Conservation (phyloP, 1,140 invertebrate genomes). For the Galendromus occidentalis region DNA sequence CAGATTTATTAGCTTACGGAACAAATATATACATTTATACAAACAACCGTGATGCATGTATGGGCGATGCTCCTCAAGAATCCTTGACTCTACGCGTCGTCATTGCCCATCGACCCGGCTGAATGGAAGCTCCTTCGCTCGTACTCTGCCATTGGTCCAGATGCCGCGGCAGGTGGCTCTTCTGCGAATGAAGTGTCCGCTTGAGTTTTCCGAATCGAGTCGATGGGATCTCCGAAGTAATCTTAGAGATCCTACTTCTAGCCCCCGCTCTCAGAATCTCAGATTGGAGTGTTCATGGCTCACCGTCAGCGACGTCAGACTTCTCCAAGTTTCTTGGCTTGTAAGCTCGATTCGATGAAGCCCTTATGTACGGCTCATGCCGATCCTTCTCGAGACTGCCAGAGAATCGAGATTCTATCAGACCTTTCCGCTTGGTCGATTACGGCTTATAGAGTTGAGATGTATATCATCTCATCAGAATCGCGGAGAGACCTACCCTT, state of each 20-base stretch:
- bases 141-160: background rate
- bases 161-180: background rate
- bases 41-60: too few species aligned
- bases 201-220: background rate
- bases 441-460: background rate
- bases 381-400: background rate
- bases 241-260: background rate
- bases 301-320: background rate
- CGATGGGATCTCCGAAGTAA: background rate
- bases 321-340: background rate
- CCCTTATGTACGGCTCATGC: background rate
- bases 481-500: background rate
- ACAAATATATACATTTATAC: too few species aligned
- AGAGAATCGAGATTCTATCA: background rate
- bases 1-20: too few species aligned
- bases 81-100: background rate
- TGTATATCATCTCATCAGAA: background rate
- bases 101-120: background rate
- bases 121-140: conserved; percentile 7
- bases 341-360: background rate
- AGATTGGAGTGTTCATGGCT: background rate
- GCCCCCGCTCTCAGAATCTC: background rate
- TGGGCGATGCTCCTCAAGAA: too few species aligned
- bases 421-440: background rate
- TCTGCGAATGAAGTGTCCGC: background rate